Conservation (phyloP, 1,140 invertebrate genomes). For the Temnothorax longispinosus region DNA sequence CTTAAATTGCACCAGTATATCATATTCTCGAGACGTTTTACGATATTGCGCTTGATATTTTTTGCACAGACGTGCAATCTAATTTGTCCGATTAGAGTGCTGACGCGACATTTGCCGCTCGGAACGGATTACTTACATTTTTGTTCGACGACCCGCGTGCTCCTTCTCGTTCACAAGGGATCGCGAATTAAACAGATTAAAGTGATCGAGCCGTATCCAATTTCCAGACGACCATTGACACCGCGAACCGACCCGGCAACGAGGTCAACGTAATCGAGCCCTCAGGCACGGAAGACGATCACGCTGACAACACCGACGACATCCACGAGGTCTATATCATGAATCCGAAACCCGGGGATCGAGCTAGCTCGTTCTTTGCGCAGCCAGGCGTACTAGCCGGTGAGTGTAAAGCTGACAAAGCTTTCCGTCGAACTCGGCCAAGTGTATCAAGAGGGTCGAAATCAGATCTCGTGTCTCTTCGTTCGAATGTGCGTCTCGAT, state of each 20-base stretch:
- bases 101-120: constrained; percentile 7
- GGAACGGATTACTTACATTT: constrained; percentile 43
- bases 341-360: constrained; percentile 92
- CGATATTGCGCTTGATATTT: constrained; percentile 24
- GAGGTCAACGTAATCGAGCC: constrained; percentile 79
- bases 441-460: neutral
- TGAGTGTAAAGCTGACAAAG: constrained; percentile 81
- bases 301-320: constrained; percentile 79
- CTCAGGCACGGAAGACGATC: constrained; percentile 75
- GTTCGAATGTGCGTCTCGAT: neutral
- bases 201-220: constrained; percentile 55
- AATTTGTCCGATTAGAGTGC: constrained; percentile 34
- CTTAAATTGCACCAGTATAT: constrained; percentile 3
- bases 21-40: constrained; percentile 1
- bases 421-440: neutral
- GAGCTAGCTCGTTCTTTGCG: constrained; percentile 95
- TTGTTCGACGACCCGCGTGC: constrained; percentile 53
- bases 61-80: constrained; percentile 29
- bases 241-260: constrained; percentile 80
- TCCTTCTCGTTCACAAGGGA: neutral
- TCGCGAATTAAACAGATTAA: constrained; percentile 66
- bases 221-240: constrained; percentile 78
- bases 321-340: constrained; percentile 90
- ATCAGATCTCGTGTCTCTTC: neutral
- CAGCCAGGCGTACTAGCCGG: constrained; percentile 97